Evolutionary conservation across 53 echinoderm and acorn worm genomes (phyloP).

Genomic region (Echinarachnius parma): DNA sequence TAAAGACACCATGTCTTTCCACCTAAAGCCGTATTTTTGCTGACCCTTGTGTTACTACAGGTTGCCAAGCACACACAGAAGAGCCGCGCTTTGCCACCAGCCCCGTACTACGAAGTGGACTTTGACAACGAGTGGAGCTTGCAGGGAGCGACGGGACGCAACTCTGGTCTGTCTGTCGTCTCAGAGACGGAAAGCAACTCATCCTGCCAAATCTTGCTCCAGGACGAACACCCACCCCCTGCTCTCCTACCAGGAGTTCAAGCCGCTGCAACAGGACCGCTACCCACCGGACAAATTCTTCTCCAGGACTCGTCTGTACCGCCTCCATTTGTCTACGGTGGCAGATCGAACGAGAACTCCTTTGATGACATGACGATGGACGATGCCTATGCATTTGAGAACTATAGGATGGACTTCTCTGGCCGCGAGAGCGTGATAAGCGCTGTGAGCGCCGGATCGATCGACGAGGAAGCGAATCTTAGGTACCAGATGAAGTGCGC

Average conservation of each 20-base stretch:
- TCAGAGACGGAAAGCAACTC: constrained; percentile 63
- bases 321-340: constrained; percentile 72
- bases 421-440: constrained; percentile 49
- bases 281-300: constrained; percentile 75
- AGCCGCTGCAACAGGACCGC: constrained; percentile 35
- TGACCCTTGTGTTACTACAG: no score
- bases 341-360: constrained; percentile 50
- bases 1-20: no score
- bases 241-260: constrained; percentile 52
- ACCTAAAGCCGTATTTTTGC: no score
- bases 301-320: constrained; percentile 89
- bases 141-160: constrained; percentile 36
- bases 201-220: constrained; percentile 77
- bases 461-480: constrained; percentile 57
- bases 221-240: constrained; percentile 65
- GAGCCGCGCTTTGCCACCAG: constrained; percentile 76
- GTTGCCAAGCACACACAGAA: constrained; percentile 83
- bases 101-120: constrained; percentile 93
- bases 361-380: constrained; percentile 54
- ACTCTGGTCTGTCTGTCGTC: constrained; percentile 54
- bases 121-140: constrained; percentile 79
- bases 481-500: constrained; percentile 62
- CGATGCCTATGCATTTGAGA: constrained; percentile 30
- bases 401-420: constrained; percentile 47
- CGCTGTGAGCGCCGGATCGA: constrained; percentile 20